Base-by-base conservation (phyloP, 2,113 vertebrate genomes). In the Nothocercus nigrocapillus region DNA sequence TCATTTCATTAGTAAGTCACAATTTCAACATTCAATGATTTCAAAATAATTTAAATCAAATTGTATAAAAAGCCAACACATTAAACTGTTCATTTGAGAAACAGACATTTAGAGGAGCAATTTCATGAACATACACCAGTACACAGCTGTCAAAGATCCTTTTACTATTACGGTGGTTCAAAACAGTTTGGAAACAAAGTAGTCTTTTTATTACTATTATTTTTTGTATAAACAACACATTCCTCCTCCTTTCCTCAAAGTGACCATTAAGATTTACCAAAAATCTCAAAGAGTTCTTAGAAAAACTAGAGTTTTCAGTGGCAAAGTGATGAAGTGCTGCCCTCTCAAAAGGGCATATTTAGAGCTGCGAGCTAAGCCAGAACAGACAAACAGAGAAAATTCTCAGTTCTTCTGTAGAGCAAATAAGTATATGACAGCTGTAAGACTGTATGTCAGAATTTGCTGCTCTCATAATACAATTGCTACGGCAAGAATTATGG, bases 121-220 rank as follows among this genome's bases (percentile, higher is more conserved):
- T 93, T 95, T 95, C 96, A 90, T 93, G 73, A 96, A 91, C 13
- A 7, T 63, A 79, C 62, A 97, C 51, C 82, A 95, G 76, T 95
- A 95, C 96, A 96, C 95, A 97, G 96, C 94, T 97, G 96, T 95
- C 96, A 96, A 96, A 82, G 45, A 92, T 53, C 59, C 81, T 89
- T 97, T 82, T 66, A 96, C 22, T 42, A 90, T 82, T 63, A 69
- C 28, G 78, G 42, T 53, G 59, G 76, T 58, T 68, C 59, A 82
- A 89, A 76, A 58, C n/a, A 78, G 47, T 47, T 53, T 19, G 25
- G 59, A 77, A 95, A 72, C 44, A 30, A 91, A 76, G 47, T 14
- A 62, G 2, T 28, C 5, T 27, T 34, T 84, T 87, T 72, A 49
- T 22, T 49, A 22, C 19, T 49, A 11, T 22, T 22, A 11, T 22